These are phyloP conservation scores for Telmatochromis sp. DNA, from an alignment of 2,113 vertebrate species.

Conservation along the genomic window DNA sequence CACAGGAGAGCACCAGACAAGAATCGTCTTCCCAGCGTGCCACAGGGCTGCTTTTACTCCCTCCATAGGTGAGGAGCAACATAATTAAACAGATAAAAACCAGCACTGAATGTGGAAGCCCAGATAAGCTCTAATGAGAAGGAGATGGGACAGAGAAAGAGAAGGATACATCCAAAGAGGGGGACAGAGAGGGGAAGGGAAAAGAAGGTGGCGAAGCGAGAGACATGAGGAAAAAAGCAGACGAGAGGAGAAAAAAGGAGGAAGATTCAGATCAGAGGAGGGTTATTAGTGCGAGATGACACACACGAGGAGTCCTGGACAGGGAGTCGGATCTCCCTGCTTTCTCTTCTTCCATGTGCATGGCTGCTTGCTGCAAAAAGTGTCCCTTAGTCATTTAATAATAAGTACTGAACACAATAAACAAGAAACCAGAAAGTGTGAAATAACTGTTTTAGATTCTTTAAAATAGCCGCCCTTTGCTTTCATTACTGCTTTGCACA, in stretches of 20 bases:
- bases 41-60: conserved; percentile 15
- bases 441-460: background rate
- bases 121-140: conserved; percentile 73
- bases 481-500: background rate
- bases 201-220: background rate
- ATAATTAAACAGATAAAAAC: conserved; percentile 75
- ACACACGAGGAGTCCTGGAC: conserved; percentile 19
- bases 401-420: background rate
- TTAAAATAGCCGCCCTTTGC: background rate
- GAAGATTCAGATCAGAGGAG: conserved; percentile 30
- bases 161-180: background rate
- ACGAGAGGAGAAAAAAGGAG: background rate
- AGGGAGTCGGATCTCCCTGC: conserved; percentile 12
- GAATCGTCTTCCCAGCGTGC: conserved; percentile 44
- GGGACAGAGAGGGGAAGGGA: background rate
- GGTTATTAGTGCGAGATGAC: conserved; percentile 47
- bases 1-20: background rate
- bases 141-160: conserved; percentile 8
- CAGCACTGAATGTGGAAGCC: conserved; percentile 48
- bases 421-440: background rate
- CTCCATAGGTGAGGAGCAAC: conserved; percentile 65
- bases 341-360: background rate
- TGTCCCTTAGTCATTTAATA: background rate
- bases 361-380: background rate
- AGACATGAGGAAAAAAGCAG: background rate